phyloP scores from a whole-genome alignment of 2,113 vertebrate species.

The Dolichotis patagonum region DNA sequence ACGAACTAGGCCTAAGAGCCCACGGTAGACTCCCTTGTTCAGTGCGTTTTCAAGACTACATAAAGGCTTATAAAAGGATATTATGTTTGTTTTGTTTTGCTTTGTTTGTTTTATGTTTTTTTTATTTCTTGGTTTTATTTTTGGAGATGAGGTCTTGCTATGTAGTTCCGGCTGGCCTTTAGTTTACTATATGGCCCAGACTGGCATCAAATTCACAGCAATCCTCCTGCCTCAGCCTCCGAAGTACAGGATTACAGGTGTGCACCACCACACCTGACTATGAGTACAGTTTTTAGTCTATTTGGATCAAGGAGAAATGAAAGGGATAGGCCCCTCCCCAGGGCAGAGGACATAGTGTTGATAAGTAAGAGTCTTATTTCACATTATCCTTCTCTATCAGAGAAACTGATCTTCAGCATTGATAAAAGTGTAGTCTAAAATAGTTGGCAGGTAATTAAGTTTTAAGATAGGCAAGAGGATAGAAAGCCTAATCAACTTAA shows the following conservation, averaged over 20 bases:
- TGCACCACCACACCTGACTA: background rate
- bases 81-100: background rate
- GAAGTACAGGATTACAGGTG: background rate
- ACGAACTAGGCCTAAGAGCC: background rate
- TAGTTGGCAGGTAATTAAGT: conserved; percentile 38
- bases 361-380: conserved; percentile 29
- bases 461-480: conserved; percentile 19
- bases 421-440: background rate
- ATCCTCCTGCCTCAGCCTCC: background rate
- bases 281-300: background rate
- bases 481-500: conserved; percentile 19
- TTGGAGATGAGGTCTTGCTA: background rate
- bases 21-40: background rate
- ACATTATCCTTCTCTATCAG: conserved; percentile 42
- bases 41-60: background rate
- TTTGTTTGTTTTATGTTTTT: background rate
- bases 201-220: background rate
- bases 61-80: background rate
- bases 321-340: background rate
- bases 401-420: conserved; percentile 34
- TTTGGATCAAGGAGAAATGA: background rate
- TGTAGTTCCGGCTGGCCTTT: background rate
- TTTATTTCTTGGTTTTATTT: background rate
- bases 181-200: background rate
- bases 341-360: background rate